Percentiles rank a stretch among this genome's conserved stretches.
These are phyloP conservation scores for Trichosurus vulpecula DNA, from an alignment of 2,797 vertebrate species.

Conservation along the genomic window DNA sequence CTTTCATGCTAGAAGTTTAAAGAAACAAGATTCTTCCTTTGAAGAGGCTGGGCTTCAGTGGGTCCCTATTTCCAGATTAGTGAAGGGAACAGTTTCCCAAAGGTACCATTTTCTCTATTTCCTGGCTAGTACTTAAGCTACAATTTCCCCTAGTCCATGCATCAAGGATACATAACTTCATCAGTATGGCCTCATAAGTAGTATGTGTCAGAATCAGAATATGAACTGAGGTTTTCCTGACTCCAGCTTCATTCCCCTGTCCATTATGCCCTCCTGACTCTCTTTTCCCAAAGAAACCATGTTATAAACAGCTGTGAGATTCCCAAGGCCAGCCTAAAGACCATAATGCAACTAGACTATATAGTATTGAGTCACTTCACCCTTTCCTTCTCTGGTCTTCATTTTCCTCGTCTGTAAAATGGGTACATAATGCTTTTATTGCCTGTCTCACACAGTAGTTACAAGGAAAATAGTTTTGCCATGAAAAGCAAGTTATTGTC, in stretches of 20 bases:
- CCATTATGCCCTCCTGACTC: neutral
- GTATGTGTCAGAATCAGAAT: neutral
- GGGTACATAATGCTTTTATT: neutral
- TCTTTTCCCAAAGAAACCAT: neutral
- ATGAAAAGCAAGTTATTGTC: neutral
- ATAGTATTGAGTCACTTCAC: neutral
- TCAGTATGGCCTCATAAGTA: neutral
- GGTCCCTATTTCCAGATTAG: neutral
- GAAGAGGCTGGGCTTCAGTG: neutral
- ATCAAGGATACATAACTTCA: neutral
- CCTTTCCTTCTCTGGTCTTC: neutral
- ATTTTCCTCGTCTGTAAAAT: slow-evolving; percentile 6
- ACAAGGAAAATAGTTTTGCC: neutral
- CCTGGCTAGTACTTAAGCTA: neutral
- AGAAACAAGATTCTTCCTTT: neutral
- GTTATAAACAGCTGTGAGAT: neutral
- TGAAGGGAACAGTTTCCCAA: neutral
- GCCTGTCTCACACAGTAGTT: neutral
- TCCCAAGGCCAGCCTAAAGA: neutral
- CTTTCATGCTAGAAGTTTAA: neutral
- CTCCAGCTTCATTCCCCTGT: neutral
- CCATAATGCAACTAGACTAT: neutral
- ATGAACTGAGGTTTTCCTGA: neutral
- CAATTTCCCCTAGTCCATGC: neutral
- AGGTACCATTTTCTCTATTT: neutral